Percentiles rank a stretch among this genome's conserved stretches.
Conservation (phyloP, 1,140 invertebrate genomes). For the Diorhabda sublineata region DNA sequence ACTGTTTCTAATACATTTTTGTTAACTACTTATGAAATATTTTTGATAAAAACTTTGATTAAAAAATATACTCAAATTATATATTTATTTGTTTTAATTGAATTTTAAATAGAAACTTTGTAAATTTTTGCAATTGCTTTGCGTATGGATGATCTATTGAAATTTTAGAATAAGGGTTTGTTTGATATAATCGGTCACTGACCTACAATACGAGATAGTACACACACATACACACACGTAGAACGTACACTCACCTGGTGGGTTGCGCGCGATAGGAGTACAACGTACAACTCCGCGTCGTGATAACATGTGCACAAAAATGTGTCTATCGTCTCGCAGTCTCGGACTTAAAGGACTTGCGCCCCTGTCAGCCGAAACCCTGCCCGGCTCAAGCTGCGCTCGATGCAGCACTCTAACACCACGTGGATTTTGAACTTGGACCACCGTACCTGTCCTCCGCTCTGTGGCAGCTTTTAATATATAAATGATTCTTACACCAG, state of each 20-base stretch:
- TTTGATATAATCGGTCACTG: constrained; percentile 27
- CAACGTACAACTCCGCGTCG: constrained; percentile 27
- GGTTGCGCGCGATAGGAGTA: constrained; percentile 24
- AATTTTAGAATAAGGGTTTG: background rate
- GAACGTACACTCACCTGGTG: constrained; percentile 34
- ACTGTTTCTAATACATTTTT: too few relatives aligned
- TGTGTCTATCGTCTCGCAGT: constrained; percentile 24
- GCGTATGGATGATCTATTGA: too few relatives aligned
- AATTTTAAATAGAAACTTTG: too few relatives aligned
- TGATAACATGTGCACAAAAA: constrained; percentile 36
- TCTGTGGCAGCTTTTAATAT: too few relatives aligned
- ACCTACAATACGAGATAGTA: constrained; percentile 26
- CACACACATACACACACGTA: constrained; percentile 28
- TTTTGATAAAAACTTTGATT: too few relatives aligned
- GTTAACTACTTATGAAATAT: too few relatives aligned
- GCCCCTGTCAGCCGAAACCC: constrained; percentile 21
- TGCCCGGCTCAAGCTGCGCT: constrained; percentile 32
- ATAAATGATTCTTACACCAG: too few relatives aligned
- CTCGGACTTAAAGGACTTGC: constrained; percentile 19
- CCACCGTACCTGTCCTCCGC: constrained; percentile 15
- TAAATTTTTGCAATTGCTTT: too few relatives aligned
- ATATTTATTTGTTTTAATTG: too few relatives aligned
- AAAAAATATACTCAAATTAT: too few relatives aligned
- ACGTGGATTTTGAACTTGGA: constrained; percentile 25
- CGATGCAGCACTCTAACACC: constrained; percentile 32